Evolutionary conservation across 2,113 vertebrate species (phyloP).

Genomic region (Lepus timidus): DNA sequence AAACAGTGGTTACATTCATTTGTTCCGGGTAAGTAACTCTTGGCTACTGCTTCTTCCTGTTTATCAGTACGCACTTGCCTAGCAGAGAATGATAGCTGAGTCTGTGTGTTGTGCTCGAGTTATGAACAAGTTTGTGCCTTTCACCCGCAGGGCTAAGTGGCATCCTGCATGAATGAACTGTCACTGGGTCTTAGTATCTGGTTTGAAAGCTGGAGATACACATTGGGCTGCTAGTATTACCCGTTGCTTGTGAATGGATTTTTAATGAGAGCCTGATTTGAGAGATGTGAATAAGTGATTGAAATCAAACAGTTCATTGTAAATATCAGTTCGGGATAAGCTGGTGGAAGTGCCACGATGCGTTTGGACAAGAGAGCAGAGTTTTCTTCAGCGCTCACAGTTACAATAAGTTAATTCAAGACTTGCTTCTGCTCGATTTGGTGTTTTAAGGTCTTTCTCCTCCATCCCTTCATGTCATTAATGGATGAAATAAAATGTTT

Average conservation of each 20-base stretch:
- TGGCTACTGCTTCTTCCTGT: background rate
- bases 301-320: background rate
- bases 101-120: background rate
- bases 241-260: background rate
- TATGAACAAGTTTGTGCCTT: background rate
- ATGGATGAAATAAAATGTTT: conserved; percentile 27
- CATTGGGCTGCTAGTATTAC: background rate
- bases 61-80: background rate
- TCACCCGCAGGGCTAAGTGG: background rate
- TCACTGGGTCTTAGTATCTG: conserved; percentile 13
- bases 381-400: background rate
- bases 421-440: background rate
- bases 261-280: background rate
- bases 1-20: background rate
- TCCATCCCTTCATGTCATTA: background rate
- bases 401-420: background rate
- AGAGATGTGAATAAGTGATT: conserved; percentile 4
- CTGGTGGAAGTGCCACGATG: background rate
- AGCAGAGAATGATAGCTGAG: background rate
- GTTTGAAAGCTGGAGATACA: background rate
- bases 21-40: background rate
- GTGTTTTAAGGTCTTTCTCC: background rate
- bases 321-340: background rate
- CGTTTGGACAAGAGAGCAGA: background rate
- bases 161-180: background rate